Base-by-base conservation (phyloP, 2,888 invertebrate species). In the Nesidiocoris tenuis region DNA sequence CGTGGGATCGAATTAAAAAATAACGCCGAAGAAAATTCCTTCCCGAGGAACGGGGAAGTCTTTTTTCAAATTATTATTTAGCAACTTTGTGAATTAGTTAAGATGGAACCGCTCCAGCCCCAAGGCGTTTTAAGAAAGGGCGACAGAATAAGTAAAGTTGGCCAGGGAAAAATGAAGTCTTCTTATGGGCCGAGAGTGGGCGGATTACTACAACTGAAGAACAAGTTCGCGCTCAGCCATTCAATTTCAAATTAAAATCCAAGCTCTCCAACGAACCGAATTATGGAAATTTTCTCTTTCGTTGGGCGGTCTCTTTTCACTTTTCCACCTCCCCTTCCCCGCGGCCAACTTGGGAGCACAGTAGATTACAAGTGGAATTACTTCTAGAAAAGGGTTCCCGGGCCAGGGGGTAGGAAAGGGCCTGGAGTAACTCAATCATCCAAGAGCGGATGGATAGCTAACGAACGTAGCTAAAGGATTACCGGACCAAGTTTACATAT, bases 211-310 rank as follows among this genome's bases (percentile, higher is more conserved):
- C 39, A 12, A 39, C 39, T 12, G 39, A 39, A 12, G 72, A 72
- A 72, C 21, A 72, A 63, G 67, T 67, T 72, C 63, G 39, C 23
- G n/a, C 61, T 16, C 18, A 23, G 61, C 72, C 72, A 72, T 72
- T 72, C 72, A 72, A 63, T 72, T 72, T 72, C 72, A 72, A 72
- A 72, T 72, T 72, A 72, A 72, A 72, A 72, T 72, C 72, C 72
- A 19, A 61, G 72, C 39, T 23, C 17, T 61, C 39, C 61, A 72
- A 61, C 72, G 72, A 72, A 72, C 72, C 54, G 21, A 72, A 72
- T 72, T 72, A 72, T 72, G 72, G 72, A 72, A 72, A 72, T 72
- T 72, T 72, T 72, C 61, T 61, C 72, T 39, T 39, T 39, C 39
- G 39, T 39, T 39, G 39, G 39, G 39, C 39, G 39, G 39, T 39